Conservation (phyloP, 2,888 invertebrate species). For the Eupelmus urozonus region DNA sequence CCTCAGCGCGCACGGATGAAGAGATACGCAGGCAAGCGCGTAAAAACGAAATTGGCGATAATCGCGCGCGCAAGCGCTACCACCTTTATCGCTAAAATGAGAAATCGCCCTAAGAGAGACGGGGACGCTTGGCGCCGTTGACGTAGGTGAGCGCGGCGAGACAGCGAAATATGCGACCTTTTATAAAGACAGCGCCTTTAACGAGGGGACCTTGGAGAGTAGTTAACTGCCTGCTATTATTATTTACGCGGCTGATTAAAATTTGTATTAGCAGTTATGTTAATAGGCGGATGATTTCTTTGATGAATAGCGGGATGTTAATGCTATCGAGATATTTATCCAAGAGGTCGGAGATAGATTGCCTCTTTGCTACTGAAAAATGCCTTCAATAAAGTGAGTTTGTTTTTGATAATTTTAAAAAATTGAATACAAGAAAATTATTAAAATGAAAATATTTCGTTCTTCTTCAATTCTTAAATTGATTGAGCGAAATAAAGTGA, state of each 20-base stretch:
- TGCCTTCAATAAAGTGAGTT: too few species aligned
- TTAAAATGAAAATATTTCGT: too few species aligned
- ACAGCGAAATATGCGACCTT: slow-evolving; percentile 33
- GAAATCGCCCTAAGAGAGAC: slow-evolving; percentile 28
- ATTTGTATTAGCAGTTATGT: too few species aligned
- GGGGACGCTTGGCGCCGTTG: not conserved
- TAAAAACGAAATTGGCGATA: slow-evolving; percentile 51
- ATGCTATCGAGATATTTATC: too few species aligned
- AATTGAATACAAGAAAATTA: too few species aligned
- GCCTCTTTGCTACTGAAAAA: too few species aligned
- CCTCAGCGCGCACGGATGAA: slow-evolving; percentile 44
- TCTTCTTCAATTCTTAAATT: too few species aligned
- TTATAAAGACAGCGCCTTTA: slow-evolving; percentile 29
- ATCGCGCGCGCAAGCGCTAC: slow-evolving; percentile 42
- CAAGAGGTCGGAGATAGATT: too few species aligned
- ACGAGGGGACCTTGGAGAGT: not conserved
- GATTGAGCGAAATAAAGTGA: too few species aligned
- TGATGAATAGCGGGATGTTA: too few species aligned
- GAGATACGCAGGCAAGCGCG: slow-evolving; percentile 35
- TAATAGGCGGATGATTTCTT: too few species aligned
- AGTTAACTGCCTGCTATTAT: slow-evolving; percentile 8
- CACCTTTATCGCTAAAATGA: slow-evolving; percentile 47
- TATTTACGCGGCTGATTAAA: slow-evolving; percentile 43
- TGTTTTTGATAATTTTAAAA: too few species aligned
- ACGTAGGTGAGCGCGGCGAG: not conserved